Evolutionary conservation across 2,797 vertebrate species (phyloP).

Genomic region (Eulemur mongoz): DNA sequence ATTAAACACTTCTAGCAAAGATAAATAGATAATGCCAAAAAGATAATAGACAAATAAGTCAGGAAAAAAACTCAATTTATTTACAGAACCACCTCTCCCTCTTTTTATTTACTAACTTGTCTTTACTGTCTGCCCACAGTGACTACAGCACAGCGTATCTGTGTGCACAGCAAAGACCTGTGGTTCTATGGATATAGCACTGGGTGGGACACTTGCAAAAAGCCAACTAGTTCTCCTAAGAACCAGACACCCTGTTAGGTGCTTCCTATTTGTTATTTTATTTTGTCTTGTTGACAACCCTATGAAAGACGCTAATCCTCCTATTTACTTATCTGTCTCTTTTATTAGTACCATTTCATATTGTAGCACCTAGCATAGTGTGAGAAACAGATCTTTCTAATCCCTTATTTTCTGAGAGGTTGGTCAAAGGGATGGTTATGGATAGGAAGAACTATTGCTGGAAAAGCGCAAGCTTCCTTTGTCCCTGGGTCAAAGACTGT

Average conservation of each 20-base stretch:
- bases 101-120: neutral
- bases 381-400: neutral
- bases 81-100: neutral
- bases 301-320: neutral
- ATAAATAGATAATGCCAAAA: neutral
- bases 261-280: neutral
- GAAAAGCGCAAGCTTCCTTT: neutral
- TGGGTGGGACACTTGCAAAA: neutral
- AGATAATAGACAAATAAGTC: neutral
- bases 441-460: neutral
- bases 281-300: neutral
- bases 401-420: neutral
- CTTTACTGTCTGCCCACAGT: neutral
- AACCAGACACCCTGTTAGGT: neutral
- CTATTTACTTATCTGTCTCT: neutral
- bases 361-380: neutral
- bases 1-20: conserved; percentile 20
- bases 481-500: neutral
- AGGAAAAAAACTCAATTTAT: neutral
- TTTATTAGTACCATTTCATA: neutral
- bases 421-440: neutral
- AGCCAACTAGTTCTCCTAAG: neutral
- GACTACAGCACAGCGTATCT: neutral
- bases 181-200: neutral
- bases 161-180: neutral